Evolutionary conservation across 2,113 vertebrate genomes (phyloP).

Genomic region (Alligator mississippiensis): DNA sequence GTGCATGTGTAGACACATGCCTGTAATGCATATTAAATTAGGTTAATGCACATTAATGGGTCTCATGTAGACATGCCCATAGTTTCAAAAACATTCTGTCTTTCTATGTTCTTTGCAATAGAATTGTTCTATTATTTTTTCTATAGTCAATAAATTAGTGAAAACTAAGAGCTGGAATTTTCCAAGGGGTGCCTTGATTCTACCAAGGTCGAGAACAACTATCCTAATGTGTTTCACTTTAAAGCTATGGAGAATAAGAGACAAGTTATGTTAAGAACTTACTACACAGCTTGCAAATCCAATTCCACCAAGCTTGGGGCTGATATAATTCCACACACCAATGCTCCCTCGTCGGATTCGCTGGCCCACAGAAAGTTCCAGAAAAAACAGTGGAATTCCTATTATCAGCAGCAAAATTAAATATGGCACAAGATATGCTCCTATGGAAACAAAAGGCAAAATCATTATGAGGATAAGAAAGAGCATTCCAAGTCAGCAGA

Average conservation of each 20-base stretch:
- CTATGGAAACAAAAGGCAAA: conserved; percentile 76
- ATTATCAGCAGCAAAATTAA: conserved; percentile 91
- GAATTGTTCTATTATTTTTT: too few relatives aligned
- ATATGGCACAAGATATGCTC: conserved; percentile 97
- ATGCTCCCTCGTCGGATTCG: conserved; percentile 96
- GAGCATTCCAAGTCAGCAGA: neutral
- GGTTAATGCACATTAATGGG: too few relatives aligned
- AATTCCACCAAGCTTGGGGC: conserved; percentile 94
- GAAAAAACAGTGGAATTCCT: conserved; percentile 96
- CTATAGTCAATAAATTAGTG: too few relatives aligned
- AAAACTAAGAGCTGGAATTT: too few relatives aligned
- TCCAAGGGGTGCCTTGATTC: too few relatives aligned
- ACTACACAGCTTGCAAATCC: conserved; percentile 96
- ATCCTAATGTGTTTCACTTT: neutral
- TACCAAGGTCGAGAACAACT: too few relatives aligned
- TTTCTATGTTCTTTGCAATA: too few relatives aligned
- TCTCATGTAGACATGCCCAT: too few relatives aligned
- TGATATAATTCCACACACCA: conserved; percentile 98
- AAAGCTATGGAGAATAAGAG: neutral
- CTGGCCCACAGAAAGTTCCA: conserved; percentile 97
- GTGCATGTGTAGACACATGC: too few relatives aligned
- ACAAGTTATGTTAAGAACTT: conserved; percentile 69
- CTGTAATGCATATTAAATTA: too few relatives aligned
- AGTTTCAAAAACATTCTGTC: too few relatives aligned
- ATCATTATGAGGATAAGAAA: neutral